Evolutionary conservation across 2,113 vertebrate genomes (phyloP).

Genomic region (Alces alces): DNA sequence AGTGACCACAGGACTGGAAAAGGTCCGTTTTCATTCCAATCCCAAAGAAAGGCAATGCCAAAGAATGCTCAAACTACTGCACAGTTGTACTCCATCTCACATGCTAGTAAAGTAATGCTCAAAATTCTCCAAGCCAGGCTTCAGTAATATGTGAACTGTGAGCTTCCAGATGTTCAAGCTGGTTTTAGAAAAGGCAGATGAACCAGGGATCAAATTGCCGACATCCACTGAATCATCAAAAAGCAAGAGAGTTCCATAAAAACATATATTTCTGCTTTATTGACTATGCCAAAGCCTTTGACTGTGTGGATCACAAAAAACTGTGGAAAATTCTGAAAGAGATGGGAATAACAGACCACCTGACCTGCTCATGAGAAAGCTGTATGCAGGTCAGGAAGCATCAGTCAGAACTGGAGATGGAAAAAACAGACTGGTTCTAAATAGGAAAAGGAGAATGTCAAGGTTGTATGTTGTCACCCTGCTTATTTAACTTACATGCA

Average conservation of each 20-base stretch:
- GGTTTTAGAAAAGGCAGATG: not conserved
- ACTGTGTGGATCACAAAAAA: not conserved
- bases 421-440: not conserved
- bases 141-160: rapidly evolving
- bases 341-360: not conserved
- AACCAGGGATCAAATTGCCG: not conserved
- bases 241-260: not conserved
- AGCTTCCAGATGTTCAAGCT: not conserved
- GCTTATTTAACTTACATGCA: not conserved
- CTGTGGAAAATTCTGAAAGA: not conserved
- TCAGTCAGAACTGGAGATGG: not conserved
- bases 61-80: not conserved
- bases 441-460: not conserved
- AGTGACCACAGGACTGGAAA: not conserved
- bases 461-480: not conserved
- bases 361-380: not conserved
- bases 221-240: not conserved
- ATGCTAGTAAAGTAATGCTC: not conserved
- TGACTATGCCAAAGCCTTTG: not conserved
- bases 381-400: not conserved
- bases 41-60: not conserved
- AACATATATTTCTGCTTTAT: not conserved
- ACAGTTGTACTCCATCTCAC: not conserved
- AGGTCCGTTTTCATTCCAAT: not conserved
- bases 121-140: not conserved